Percentiles rank a stretch among this genome's conserved stretches.
Evolutionary conservation across 2,888 invertebrate genomes (phyloP).

Genomic region (Carabus problematicus): DNA sequence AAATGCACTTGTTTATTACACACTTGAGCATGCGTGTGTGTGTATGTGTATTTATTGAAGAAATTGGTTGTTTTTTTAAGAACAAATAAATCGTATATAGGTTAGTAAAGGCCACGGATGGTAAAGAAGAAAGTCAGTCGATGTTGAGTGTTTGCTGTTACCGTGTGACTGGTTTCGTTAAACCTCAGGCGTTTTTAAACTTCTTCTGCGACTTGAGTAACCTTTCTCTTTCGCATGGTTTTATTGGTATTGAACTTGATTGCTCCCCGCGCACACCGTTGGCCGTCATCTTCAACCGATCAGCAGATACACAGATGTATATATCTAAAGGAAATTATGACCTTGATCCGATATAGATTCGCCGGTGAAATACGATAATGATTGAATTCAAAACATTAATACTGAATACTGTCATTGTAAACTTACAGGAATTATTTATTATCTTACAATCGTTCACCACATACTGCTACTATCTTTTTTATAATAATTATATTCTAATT

Average conservation of each 20-base stretch:
- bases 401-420: too few relatives aligned
- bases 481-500: too few relatives aligned
- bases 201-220: not conserved
- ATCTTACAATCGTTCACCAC: too few relatives aligned
- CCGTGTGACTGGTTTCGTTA: slow-evolving; percentile 6
- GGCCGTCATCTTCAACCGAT: not conserved
- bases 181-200: not conserved
- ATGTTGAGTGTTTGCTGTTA: not conserved
- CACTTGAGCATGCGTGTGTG: too few relatives aligned
- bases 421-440: too few relatives aligned
- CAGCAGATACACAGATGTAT: not conserved
- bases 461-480: too few relatives aligned
- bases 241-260: slow-evolving; percentile 9
- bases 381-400: too few relatives aligned
- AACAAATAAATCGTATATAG: slow-evolving; percentile 3
- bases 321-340: not conserved
- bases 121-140: slow-evolving; percentile 1
- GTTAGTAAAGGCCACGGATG: slow-evolving; percentile 3
- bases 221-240: slow-evolving; percentile 9
- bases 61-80: not conserved
- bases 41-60: too few relatives aligned
- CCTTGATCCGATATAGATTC: too few relatives aligned
- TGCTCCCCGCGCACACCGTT: not conserved
- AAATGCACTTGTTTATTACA: too few relatives aligned
- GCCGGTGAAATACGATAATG: too few relatives aligned